These are phyloP conservation scores for Emydura subglobosa DNA, from an alignment of 2,113 vertebrate genomes.

Conservation along the genomic window DNA sequence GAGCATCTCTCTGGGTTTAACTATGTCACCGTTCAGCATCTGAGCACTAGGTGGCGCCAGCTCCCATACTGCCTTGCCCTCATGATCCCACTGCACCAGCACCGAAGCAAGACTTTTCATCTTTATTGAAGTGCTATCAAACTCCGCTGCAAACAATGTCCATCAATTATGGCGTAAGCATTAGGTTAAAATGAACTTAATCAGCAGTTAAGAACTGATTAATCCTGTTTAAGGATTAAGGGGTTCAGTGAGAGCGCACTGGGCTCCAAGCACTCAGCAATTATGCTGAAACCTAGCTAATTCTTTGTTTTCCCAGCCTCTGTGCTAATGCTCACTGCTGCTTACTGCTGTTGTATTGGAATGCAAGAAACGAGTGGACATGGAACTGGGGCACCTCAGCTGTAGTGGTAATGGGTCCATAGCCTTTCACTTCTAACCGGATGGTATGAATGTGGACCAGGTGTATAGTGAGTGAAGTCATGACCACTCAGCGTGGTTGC, in stretches of 20 bases:
- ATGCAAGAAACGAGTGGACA: neutral
- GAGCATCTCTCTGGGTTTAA: too few species aligned
- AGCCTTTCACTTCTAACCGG: neutral
- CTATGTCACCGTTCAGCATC: neutral
- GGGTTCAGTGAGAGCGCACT: neutral
- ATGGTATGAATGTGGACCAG: neutral
- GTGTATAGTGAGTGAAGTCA: neutral
- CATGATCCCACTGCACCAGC: neutral
- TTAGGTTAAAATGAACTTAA: neutral
- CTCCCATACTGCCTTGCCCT: fast-evolving
- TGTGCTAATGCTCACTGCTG: neutral
- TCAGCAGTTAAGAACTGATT: conserved; percentile 55
- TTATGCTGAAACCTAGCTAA: neutral
- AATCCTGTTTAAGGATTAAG: conserved; percentile 40
- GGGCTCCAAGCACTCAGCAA: neutral
- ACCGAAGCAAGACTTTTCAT: neutral
- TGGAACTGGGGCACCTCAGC: neutral
- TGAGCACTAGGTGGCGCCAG: conserved; percentile 44
- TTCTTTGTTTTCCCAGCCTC: neutral
- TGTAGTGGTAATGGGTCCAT: neutral
- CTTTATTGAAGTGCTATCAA: neutral
- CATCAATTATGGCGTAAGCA: conserved; percentile 26
- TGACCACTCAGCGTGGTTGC: neutral
- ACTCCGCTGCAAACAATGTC: neutral
- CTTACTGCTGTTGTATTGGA: neutral